phyloP scores from a whole-genome alignment of 1,140 invertebrate species.

The Gryon sp. region DNA sequence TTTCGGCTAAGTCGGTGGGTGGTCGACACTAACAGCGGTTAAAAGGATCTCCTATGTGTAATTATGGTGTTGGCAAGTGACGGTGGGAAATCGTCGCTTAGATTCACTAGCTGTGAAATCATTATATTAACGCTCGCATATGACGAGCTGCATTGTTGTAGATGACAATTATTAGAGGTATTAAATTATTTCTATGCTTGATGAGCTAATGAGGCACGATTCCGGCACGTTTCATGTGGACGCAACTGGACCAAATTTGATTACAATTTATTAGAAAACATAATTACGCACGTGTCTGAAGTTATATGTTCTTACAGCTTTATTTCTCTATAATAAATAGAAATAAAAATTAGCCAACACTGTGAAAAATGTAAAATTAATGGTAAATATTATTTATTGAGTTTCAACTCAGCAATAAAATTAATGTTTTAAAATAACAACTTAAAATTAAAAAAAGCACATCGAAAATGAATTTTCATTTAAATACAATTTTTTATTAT shows the following conservation, averaged over 20 bases:
- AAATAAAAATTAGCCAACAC: no score
- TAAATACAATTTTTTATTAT: no score
- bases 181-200: neutral
- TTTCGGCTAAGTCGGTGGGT: neutral
- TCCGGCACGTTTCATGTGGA: neutral
- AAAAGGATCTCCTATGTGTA: conserved; percentile 19
- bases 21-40: neutral
- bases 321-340: no score
- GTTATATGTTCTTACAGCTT: no score
- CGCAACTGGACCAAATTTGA: neutral
- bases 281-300: no score
- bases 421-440: no score
- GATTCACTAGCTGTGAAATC: conserved; percentile 22
- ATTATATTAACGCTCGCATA: conserved; percentile 7
- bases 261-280: neutral
- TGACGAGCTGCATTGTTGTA: neutral
- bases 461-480: no score
- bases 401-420: no score
- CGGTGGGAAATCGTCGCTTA: conserved; percentile 9
- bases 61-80: neutral
- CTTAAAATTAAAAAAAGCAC: no score
- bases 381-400: no score
- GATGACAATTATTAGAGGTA: conserved; percentile 16
- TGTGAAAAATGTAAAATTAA: no score
- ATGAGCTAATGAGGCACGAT: neutral